These are phyloP conservation scores for Rattus norvegicus DNA, from an alignment of 2,113 vertebrate genomes.

Conservation along the genomic window DNA sequence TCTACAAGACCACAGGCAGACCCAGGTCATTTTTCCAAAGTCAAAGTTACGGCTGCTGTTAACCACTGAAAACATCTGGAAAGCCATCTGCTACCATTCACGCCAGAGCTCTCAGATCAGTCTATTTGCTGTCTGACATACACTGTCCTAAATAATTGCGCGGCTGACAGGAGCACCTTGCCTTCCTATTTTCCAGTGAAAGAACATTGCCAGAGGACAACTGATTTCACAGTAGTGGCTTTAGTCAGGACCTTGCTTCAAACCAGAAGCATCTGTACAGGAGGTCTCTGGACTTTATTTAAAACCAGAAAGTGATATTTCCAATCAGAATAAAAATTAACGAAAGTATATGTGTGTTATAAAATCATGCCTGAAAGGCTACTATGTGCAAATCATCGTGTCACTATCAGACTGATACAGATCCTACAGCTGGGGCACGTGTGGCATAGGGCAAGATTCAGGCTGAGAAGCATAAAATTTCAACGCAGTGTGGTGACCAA, in stretches of 20 bases:
- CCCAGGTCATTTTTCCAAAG: conserved; percentile 70
- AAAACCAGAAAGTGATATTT: conserved; percentile 9
- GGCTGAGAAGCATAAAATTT: fast-evolving
- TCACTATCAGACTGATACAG: fast-evolving
- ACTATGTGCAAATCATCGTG: fast-evolving
- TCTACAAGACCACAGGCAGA: conserved; percentile 20
- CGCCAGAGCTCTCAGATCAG: background rate
- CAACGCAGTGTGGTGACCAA: background rate
- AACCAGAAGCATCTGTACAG: background rate
- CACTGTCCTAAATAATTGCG: conserved; percentile 30
- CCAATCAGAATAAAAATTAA: background rate
- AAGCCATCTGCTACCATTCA: conserved; percentile 68
- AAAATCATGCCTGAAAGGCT: background rate
- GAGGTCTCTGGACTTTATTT: background rate
- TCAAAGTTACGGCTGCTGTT: conserved; percentile 54
- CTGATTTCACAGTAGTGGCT: background rate
- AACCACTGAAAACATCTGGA: conserved; percentile 71
- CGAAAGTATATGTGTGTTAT: background rate
- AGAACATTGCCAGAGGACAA: background rate
- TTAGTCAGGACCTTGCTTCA: background rate
- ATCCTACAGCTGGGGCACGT: no score
- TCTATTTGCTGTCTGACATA: conserved; percentile 3
- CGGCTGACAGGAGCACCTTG: background rate
- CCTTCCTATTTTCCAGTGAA: background rate
- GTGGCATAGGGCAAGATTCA: background rate